Evolutionary conservation across 2,797 vertebrate genomes (phyloP).

Genomic region (Mycteria americana): DNA sequence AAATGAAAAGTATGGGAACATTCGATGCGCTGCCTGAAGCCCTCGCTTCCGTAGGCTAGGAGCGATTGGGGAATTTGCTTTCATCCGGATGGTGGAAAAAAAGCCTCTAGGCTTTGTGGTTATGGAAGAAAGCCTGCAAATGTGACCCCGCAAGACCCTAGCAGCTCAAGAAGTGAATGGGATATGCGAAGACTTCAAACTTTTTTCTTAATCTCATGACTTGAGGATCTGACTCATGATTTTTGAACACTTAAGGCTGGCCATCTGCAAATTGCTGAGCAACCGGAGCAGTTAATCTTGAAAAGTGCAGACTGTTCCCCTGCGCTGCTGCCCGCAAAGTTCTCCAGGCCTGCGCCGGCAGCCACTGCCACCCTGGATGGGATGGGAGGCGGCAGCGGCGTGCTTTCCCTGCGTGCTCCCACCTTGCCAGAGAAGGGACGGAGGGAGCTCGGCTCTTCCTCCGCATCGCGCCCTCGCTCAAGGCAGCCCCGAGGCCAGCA

Average conservation of each 20-base stretch:
- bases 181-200: background rate
- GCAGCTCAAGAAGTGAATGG: background rate
- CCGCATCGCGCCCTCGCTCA: background rate
- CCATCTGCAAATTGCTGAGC: background rate
- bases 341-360: rapidly evolving
- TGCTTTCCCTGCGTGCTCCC: rapidly evolving
- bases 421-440: rapidly evolving
- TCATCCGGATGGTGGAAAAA: background rate
- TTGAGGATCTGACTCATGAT: background rate
- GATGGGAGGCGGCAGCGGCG: background rate
- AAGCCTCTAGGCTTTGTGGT: background rate
- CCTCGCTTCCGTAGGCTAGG: rapidly evolving
- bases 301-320: rapidly evolving
- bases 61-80: background rate
- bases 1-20: background rate
- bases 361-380: background rate
- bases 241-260: background rate
- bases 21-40: background rate
- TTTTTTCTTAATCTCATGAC: background rate
- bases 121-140: conserved; percentile 3
- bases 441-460: rapidly evolving
- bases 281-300: background rate
- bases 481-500: rapidly evolving
- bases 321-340: background rate
- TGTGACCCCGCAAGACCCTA: background rate